Evolutionary conservation across 1,140 invertebrate genomes (phyloP).

Genomic region (Cataglyphis hispanica): DNA sequence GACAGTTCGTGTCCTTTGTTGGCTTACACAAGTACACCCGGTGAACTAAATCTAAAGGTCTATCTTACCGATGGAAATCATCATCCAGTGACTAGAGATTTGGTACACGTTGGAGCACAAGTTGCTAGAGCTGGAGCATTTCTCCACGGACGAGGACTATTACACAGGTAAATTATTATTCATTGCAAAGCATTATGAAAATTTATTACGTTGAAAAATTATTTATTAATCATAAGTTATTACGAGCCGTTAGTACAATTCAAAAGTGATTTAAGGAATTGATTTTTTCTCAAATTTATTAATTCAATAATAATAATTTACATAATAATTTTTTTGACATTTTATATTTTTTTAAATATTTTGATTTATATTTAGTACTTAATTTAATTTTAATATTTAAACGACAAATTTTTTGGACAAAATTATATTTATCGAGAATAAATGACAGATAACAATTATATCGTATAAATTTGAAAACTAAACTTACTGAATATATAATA

Average conservation of each 20-base stretch:
- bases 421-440: background rate
- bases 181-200: background rate
- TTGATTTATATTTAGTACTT: too few relatives aligned
- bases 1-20: conserved; percentile 92
- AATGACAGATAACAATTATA: background rate
- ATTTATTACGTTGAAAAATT: background rate
- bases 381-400: too few relatives aligned
- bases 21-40: conserved; percentile 92
- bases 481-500: background rate
- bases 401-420: background rate
- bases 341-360: background rate
- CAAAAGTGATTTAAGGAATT: background rate
- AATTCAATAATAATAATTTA: background rate
- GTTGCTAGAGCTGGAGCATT: conserved; percentile 95
- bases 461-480: background rate
- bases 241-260: background rate
- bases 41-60: conserved; percentile 96
- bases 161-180: conserved; percentile 89
- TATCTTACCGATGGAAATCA: conserved; percentile 89
- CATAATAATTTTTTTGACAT: background rate
- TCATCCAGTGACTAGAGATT: conserved; percentile 92
- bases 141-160: conserved; percentile 94
- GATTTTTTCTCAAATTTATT: background rate
- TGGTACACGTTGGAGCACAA: conserved; percentile 96
- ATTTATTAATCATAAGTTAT: background rate